Evolutionary conservation across 2,888 invertebrate species (phyloP).

Genomic region (Cephus sareptanus): DNA sequence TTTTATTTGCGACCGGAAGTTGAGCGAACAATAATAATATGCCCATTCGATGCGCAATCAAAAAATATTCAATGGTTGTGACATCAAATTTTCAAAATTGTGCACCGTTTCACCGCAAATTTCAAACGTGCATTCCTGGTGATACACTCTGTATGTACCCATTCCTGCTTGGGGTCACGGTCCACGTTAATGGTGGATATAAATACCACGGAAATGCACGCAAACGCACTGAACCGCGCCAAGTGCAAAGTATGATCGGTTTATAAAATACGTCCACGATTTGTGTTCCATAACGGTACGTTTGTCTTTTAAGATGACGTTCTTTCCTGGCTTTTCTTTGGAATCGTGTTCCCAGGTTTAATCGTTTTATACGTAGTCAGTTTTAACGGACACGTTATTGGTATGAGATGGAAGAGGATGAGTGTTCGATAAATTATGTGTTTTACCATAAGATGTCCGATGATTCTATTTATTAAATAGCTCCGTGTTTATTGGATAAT

Average conservation of each 20-base stretch:
- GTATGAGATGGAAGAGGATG: not conserved
- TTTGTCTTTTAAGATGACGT: not conserved
- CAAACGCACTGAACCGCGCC: not conserved
- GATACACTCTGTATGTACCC: too few relatives aligned
- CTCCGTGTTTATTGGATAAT: not conserved
- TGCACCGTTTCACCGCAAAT: too few relatives aligned
- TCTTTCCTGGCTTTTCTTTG: not conserved
- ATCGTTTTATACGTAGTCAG: not conserved
- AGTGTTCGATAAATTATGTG: not conserved
- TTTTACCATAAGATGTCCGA: not conserved
- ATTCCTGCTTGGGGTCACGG: not conserved
- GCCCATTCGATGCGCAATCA: too few relatives aligned
- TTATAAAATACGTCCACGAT: constrained; percentile 1
- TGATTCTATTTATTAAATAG: not conserved
- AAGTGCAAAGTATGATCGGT: constrained; percentile 2
- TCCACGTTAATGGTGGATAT: constrained; percentile 1
- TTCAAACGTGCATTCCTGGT: too few relatives aligned
- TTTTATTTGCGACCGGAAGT: too few relatives aligned
- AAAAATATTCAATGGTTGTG: too few relatives aligned
- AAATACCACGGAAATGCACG: constrained; percentile 3
- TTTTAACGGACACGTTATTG: not conserved
- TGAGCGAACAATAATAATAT: too few relatives aligned
- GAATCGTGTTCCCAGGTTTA: not conserved
- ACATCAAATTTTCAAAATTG: too few relatives aligned
- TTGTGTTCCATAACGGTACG: not conserved